phyloP scores from a whole-genome alignment of 2,888 invertebrate species.

The Drosophila phalerata region DNA sequence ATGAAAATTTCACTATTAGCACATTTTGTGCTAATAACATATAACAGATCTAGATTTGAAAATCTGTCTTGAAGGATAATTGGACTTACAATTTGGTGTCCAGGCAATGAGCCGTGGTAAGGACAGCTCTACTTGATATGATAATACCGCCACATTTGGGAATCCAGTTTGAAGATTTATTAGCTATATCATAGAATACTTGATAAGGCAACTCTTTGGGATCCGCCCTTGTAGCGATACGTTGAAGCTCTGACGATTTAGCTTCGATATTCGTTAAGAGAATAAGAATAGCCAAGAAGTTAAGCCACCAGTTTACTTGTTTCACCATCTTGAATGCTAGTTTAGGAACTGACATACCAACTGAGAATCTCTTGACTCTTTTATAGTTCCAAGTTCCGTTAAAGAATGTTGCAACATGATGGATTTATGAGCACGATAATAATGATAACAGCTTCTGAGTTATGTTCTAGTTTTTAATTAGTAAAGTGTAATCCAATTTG shows the following conservation, averaged over 20 bases:
- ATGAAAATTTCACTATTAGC: no score
- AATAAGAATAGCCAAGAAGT: background rate
- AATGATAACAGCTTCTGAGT: background rate
- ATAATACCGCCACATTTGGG: conserved; percentile 3
- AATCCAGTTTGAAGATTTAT: background rate
- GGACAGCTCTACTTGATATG: background rate
- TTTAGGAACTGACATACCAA: background rate
- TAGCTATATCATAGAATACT: background rate
- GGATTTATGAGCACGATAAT: conserved; percentile 3
- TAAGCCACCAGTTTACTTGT: background rate
- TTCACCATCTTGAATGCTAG: background rate
- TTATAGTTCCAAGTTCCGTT: background rate
- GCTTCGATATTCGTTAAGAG: background rate
- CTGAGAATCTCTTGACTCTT: background rate
- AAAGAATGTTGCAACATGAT: background rate
- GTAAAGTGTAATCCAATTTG: background rate
- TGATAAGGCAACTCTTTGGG: conserved; percentile 4
- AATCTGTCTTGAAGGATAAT: no score
- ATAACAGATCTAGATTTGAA: no score
- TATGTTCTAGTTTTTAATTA: background rate
- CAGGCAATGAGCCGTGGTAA: conserved; percentile 6
- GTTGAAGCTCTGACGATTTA: background rate
- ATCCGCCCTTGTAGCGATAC: background rate
- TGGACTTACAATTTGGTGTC: background rate
- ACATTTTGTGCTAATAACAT: no score